These are phyloP conservation scores for Bradynema listronoti DNA, from an alignment of 1,140 invertebrate genomes.

Conservation along the genomic window DNA sequence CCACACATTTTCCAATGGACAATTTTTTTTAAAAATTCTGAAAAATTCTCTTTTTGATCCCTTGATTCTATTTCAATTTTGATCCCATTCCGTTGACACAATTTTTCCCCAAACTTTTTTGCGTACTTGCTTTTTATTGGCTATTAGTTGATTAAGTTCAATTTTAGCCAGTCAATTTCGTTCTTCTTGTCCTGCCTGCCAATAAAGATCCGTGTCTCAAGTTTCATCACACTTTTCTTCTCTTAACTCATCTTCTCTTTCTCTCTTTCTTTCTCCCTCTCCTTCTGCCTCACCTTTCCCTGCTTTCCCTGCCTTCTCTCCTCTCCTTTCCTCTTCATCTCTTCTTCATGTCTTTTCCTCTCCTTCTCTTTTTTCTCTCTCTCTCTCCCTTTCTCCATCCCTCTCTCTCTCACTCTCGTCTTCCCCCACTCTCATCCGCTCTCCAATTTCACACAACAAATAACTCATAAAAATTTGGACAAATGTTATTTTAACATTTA, in stretches of 20 bases:
- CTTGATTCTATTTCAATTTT: no score
- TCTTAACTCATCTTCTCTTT: slow-evolving; percentile 17
- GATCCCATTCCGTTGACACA: no score
- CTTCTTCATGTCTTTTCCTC: slow-evolving; percentile 14
- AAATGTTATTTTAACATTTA: background rate
- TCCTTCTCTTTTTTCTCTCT: background rate
- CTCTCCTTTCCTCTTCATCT: slow-evolving; percentile 6
- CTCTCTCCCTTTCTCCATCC: slow-evolving; percentile 4
- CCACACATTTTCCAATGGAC: no score
- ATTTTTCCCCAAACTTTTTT: no score
- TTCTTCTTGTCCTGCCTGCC: no score
- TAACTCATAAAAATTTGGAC: slow-evolving; percentile 12
- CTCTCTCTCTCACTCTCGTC: background rate
- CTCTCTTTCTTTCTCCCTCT: background rate
- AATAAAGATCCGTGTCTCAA: no score
- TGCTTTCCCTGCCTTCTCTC: background rate
- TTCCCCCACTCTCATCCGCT: background rate
- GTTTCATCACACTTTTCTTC: no score
- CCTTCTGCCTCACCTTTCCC: background rate
- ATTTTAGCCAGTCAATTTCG: no score
- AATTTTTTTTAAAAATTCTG: no score
- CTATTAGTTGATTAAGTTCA: no score
- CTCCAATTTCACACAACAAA: slow-evolving; percentile 2
- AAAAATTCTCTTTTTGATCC: no score
- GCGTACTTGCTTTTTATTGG: no score